Evolutionary conservation across 2,797 vertebrate genomes (phyloP).

Genomic region (Corythornis leucogaster): DNA sequence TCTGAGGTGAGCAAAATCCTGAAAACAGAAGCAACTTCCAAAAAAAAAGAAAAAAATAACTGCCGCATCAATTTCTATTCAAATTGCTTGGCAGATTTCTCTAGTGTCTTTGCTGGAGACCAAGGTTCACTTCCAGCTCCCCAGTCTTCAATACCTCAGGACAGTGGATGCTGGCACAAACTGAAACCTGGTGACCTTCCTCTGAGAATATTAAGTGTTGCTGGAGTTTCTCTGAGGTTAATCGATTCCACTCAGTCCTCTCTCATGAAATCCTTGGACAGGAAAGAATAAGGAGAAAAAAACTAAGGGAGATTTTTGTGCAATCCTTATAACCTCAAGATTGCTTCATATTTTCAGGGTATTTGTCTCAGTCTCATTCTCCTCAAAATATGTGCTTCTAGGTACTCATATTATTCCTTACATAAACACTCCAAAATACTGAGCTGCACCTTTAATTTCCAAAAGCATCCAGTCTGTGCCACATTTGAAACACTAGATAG

Average conservation of each 20-base stretch:
- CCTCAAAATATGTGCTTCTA: neutral
- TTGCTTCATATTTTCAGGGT: neutral
- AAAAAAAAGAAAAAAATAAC: neutral
- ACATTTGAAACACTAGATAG: neutral
- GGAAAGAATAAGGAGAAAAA: slow-evolving; percentile 51
- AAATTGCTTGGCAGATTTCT: slow-evolving; percentile 38
- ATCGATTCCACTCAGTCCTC: slow-evolving; percentile 54
- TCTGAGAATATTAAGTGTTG: slow-evolving; percentile 61
- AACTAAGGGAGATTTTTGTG: slow-evolving; percentile 18
- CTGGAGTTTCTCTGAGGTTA: slow-evolving; percentile 60
- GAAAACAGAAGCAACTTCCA: slow-evolving; percentile 23
- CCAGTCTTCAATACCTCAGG: slow-evolving; percentile 49
- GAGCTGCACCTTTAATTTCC: neutral
- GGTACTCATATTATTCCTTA: neutral
- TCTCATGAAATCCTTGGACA: neutral
- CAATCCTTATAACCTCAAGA: neutral
- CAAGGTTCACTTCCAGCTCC: slow-evolving; percentile 66
- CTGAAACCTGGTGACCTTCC: slow-evolving; percentile 56
- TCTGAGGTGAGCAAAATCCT: slow-evolving; percentile 24
- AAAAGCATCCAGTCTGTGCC: neutral
- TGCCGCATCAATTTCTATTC: slow-evolving; percentile 56
- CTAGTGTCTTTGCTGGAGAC: slow-evolving; percentile 51
- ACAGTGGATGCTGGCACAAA: slow-evolving; percentile 58
- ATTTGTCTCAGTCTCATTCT: neutral
- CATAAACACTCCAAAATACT: accelerated